Evolutionary conservation across 92 coral and sea anemone genomes (phyloP).

Genomic region (Zoanthus sociatus): DNA sequence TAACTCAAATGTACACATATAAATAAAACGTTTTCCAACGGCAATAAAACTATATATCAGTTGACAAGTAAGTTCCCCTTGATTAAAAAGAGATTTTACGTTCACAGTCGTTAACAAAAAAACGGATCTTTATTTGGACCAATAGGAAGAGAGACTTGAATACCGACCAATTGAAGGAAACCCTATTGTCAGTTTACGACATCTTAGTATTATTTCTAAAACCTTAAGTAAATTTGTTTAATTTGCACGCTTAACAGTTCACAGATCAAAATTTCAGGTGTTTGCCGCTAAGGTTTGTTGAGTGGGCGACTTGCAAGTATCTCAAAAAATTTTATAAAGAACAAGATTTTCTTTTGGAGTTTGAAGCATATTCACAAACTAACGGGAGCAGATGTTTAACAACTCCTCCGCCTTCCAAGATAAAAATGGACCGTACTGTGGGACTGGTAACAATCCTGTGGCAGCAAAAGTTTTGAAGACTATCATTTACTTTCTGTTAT

Average conservation of each 20-base stretch:
- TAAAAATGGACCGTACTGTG: constrained; percentile 1
- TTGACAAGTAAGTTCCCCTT: not conserved
- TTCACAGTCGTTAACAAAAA: not conserved
- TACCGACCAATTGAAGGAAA: not conserved
- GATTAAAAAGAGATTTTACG: not conserved
- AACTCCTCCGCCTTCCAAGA: not conserved
- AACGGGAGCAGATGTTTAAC: not conserved
- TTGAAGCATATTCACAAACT: not conserved
- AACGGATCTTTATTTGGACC: not conserved
- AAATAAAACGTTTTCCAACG: too few species aligned
- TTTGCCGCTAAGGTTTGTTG: constrained; percentile 13
- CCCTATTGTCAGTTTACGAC: not conserved
- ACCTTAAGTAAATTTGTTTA: constrained; percentile 18
- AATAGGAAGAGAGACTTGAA: not conserved
- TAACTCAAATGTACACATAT: too few species aligned
- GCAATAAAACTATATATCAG: too few species aligned
- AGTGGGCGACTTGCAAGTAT: not conserved
- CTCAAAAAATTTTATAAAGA: not conserved
- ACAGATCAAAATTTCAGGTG: constrained; percentile 8
- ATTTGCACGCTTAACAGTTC: constrained; percentile 30
- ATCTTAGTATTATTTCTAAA: not conserved
- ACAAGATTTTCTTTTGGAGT: not conserved
- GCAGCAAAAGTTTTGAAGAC: constrained; percentile 35
- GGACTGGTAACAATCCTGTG: not conserved
- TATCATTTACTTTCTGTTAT: constrained; percentile 14